Percentiles rank a stretch among this genome's conserved stretches.
Evolutionary conservation across 2,797 vertebrate species (phyloP).

Genomic region (Pteropus rufus): DNA sequence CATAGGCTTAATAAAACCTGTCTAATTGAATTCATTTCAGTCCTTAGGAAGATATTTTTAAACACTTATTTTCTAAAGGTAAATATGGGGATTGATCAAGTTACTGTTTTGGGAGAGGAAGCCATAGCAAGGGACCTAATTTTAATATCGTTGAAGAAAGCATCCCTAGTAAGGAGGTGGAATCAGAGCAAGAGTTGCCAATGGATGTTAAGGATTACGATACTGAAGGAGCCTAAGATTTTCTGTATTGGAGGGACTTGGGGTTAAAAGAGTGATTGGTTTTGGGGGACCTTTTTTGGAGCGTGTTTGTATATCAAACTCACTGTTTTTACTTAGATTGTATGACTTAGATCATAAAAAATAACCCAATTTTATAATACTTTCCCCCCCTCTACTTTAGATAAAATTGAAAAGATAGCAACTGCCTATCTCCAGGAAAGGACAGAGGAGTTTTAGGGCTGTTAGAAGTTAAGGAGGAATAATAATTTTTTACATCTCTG

Average conservation of each 20-base stretch:
- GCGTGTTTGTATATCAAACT: background rate
- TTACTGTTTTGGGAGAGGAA: background rate
- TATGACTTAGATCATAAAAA: background rate
- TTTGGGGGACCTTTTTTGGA: background rate
- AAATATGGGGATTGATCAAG: background rate
- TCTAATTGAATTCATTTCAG: conserved; percentile 8
- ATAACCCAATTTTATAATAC: background rate
- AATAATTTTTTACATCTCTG: background rate
- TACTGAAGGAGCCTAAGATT: background rate
- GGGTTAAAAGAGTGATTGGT: background rate
- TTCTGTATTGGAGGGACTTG: background rate
- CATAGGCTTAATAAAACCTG: background rate
- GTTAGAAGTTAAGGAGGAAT: background rate
- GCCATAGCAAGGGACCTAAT: background rate
- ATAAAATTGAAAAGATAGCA: background rate
- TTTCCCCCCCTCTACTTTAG: background rate
- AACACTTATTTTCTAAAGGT: background rate
- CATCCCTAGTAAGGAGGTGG: background rate
- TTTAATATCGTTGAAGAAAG: background rate
- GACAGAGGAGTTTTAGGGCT: background rate
- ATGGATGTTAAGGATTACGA: background rate
- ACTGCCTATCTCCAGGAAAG: background rate
- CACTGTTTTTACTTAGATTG: background rate
- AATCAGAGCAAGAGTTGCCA: background rate
- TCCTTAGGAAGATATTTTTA: background rate